Evolutionary conservation across 2,797 vertebrate species (phyloP).

Genomic region (Natrix natrix): DNA sequence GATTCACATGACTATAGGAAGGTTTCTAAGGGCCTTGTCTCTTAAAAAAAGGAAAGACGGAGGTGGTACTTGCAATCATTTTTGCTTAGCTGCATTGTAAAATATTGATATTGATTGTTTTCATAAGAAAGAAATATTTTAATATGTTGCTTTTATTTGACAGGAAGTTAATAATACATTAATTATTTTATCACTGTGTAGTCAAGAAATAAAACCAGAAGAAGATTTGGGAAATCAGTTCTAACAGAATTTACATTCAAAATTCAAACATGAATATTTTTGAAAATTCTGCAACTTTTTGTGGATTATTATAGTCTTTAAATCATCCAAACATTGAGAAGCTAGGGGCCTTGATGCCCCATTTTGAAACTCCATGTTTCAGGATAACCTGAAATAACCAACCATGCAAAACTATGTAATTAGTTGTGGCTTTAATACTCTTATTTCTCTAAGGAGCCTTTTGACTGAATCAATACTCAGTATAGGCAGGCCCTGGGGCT

Average conservation of each 20-base stretch:
- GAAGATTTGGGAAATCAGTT: not conserved
- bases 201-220: not conserved
- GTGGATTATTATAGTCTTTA: not conserved
- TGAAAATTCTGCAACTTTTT: not conserved
- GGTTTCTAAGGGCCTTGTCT: not conserved
- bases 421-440: slow-evolving; percentile 51
- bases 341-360: not conserved
- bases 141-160: not conserved
- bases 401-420: slow-evolving; percentile 63
- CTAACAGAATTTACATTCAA: not conserved
- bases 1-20: not conserved
- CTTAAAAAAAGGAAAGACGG: not conserved
- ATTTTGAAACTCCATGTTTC: slow-evolving; percentile 16
- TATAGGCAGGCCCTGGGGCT: slow-evolving; percentile 22
- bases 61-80: not conserved
- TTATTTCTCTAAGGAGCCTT: slow-evolving; percentile 60
- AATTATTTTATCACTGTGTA: not conserved
- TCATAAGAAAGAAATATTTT: not conserved
- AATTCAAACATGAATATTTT: not conserved
- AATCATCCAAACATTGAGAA: slow-evolving; percentile 24
- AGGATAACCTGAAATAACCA: slow-evolving; percentile 22
- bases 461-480: slow-evolving; percentile 61
- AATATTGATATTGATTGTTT: not conserved
- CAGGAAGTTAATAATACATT: not conserved
- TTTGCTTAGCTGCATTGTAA: not conserved